These are phyloP conservation scores for Triplophysa dalaica DNA, from an alignment of 2,113 vertebrate species.

Conservation along the genomic window DNA sequence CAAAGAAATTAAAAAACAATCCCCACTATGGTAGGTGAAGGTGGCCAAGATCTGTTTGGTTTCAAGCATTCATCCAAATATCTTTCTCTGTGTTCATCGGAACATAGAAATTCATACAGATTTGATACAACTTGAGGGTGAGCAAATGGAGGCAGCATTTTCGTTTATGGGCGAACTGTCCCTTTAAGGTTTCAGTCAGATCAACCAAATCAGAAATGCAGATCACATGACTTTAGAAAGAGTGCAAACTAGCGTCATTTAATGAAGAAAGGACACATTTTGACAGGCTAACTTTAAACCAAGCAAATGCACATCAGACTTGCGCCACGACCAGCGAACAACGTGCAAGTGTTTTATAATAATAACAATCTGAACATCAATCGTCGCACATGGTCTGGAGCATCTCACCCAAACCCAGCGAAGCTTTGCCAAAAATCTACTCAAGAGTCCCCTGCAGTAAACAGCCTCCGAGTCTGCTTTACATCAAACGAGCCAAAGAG, in stretches of 20 bases:
- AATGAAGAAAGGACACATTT: background rate
- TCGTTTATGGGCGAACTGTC: too few species aligned
- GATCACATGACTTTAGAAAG: background rate
- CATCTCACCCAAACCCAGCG: background rate
- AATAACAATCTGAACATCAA: conserved; percentile 47
- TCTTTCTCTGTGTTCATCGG: too few species aligned
- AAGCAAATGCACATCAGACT: background rate
- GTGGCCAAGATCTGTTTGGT: too few species aligned
- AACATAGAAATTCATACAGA: too few species aligned
- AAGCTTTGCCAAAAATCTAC: conserved; percentile 47
- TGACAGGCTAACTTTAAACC: background rate
- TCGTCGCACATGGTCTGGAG: conserved; percentile 5
- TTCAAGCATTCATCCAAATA: too few species aligned
- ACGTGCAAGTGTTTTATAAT: background rate
- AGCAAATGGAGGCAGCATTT: too few species aligned
- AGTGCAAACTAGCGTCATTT: background rate
- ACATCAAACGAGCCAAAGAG: conserved; percentile 14
- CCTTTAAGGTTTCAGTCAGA: too few species aligned
- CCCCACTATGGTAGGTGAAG: too few species aligned
- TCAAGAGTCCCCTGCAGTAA: conserved; percentile 44
- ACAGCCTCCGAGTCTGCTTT: conserved; percentile 49
- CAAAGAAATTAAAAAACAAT: too few species aligned
- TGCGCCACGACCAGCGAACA: background rate
- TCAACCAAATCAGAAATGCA: background rate
- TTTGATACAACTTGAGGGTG: too few species aligned